Base-by-base conservation (phyloP, 2,797 vertebrate genomes). In the Sciurus vulgaris region DNA sequence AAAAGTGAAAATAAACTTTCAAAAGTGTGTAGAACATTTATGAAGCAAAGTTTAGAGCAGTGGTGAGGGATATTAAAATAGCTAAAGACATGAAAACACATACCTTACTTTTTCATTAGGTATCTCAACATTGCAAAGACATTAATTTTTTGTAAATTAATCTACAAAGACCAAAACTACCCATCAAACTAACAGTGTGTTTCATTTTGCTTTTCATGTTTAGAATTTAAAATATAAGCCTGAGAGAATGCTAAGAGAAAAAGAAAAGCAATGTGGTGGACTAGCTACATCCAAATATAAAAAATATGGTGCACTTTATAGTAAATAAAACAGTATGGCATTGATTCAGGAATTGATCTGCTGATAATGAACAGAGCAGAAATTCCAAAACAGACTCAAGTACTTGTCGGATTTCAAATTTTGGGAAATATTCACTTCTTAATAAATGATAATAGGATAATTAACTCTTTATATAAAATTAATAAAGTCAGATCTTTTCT, bases 311-410 rank as follows among this genome's bases (percentile, higher is more conserved):
- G 65, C 92, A 56, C 51, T 88, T 56, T 83, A 82, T 38, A 61
- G 35, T 89, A 83, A 70, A 92, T 92, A 95, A 94, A 94, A 95
- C 69, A 63, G 74, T 72, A 74, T 92, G 92, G 90, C 24, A 69
- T 20, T 22, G 13, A 26, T 74, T 22, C 18, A 84, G 33, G 11
- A 73, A 67, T 33, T 67, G 89, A 63, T 14, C 5, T 41, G 33
- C 17, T 91, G 56, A 94, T 18, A 14, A n/a, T 65, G 56, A 70
- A 74, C 54, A 95, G 82, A 86, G 26, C 2, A 86, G 44, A 22
- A 56, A 83, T 56, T 77, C 33, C 44, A 74, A 95, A 92, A 85
- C 2, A 93, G 70, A 51, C 2, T 30, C 15, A 7, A 87, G 30
- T 8, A 38, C 20, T 26, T 69, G 28, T 30, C 30, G 70, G 30